These are phyloP conservation scores for Caenorhabditis auriculariae DNA, from an alignment of 2,888 invertebrate genomes.

Conservation along the genomic window DNA sequence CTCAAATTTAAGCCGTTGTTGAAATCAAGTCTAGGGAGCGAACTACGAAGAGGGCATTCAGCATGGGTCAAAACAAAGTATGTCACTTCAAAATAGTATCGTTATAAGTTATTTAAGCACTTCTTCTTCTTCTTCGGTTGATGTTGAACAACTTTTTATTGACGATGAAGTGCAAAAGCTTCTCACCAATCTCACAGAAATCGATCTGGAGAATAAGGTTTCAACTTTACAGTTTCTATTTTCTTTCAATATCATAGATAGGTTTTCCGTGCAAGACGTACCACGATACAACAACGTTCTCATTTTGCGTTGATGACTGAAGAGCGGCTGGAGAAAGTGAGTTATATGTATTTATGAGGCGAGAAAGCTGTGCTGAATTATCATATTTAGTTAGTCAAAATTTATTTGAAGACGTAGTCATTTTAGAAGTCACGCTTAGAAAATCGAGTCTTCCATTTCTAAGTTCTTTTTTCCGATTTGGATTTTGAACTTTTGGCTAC, in stretches of 20 bases:
- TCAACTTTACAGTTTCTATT: background rate
- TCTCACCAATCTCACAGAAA: constrained; percentile 49
- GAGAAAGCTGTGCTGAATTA: no score
- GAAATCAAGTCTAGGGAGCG: no score
- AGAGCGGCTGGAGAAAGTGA: constrained; percentile 52
- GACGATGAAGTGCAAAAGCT: constrained; percentile 49
- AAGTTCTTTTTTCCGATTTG: background rate
- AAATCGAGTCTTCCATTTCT: background rate
- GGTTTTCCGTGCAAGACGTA: constrained; percentile 49
- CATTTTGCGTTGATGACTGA: constrained; percentile 63
- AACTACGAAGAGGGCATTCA: no score
- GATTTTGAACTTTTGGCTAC: background rate
- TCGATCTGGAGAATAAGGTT: constrained; percentile 53
- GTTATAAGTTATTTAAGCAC: no score
- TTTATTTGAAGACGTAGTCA: background rate
- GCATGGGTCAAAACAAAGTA: no score
- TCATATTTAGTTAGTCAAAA: background rate
- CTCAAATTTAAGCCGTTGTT: no score
- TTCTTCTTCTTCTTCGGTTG: constrained; percentile 15
- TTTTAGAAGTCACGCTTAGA: background rate
- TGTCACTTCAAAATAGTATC: no score
- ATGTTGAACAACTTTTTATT: constrained; percentile 54
- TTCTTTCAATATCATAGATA: constrained; percentile 7
- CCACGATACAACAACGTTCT: constrained; percentile 46
- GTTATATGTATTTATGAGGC: background rate